Evolutionary conservation across 2,797 vertebrate genomes (phyloP), one percentile per base, ranked within the genome.

Genomic region (Pteropus rufus): DNA sequence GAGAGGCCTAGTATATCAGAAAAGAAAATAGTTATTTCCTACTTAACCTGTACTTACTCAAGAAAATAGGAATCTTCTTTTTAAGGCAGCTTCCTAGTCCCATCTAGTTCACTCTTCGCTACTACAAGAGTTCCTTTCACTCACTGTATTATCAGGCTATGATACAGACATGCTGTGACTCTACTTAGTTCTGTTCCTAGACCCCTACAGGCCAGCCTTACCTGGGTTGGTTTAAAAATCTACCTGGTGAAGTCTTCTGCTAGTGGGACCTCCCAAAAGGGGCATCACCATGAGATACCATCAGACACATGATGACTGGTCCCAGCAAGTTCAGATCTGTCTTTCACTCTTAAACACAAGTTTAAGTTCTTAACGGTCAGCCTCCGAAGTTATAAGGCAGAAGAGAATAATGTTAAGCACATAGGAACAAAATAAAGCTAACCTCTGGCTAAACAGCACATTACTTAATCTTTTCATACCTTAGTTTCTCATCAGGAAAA

Each of bases 401-500:
- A 87, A 94, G 64, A 81, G 46, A 44, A 67, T 21, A 44, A 67
- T 26, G 56, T 62, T 52, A 93, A 94, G 83, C 64, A 36, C 34
- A n/a, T 1, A 39, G 79, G 41, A 95, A 89, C 10, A 70, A 58
- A 91, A 91, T 21, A 41, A 54, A 84, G 44, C 49, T 60, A 58
- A 56, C 76, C 80, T 34, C 87, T 83, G 73, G 75, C 34, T 44
- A 34, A 34, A 34, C 34, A 34, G 19, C n/a, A 65, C 39, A 58
- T 41, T 69, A 85, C 83, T 54, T 88, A 75, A 82, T 85, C 82
- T 95, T 62, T 69, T 90, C 83, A 76, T 88, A 79, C 76, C 23
- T 91, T 84, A 70, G 67, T 58, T 84, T 91, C 46, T 79, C 73
- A 89, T 70, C 29, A 77, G 89, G 77, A 94, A 95, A 96, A 93